Evolutionary conservation across 2,888 invertebrate species (phyloP).

Genomic region (Archaeoteleia sp.): DNA sequence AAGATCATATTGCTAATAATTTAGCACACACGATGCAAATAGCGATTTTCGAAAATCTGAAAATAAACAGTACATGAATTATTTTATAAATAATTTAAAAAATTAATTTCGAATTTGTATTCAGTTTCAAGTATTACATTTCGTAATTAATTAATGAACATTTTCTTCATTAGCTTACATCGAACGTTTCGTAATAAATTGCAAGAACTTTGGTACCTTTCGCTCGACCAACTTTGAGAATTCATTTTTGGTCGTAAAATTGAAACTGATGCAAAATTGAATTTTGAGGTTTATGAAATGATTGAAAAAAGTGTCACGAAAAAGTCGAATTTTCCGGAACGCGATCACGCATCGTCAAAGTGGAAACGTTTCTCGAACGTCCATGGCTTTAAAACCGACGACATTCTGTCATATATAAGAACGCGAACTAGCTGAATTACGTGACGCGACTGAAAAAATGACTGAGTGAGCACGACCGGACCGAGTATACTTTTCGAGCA

Average conservation of each 20-base stretch:
- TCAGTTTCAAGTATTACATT: too few species aligned
- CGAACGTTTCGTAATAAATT: too few species aligned
- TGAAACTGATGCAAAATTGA: conserved; percentile 9
- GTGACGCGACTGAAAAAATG: conserved; percentile 48
- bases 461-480: conserved; percentile 33
- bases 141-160: too few species aligned
- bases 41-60: conserved; percentile 18
- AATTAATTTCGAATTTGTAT: too few species aligned
- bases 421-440: conserved; percentile 25
- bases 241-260: too few species aligned
- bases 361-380: conserved; percentile 7
- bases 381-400: conserved; percentile 15
- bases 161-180: too few species aligned
- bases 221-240: too few species aligned
- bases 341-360: neutral
- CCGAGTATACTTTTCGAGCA: conserved; percentile 60
- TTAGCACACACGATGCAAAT: neutral
- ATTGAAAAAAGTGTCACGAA: conserved; percentile 34
- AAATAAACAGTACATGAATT: too few species aligned
- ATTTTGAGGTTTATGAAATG: conserved; percentile 16
- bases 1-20: conserved; percentile 27
- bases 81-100: too few species aligned
- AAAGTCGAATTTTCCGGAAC: conserved; percentile 30
- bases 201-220: too few species aligned
- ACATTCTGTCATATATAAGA: conserved; percentile 30